Conservation (phyloP, 2,113 vertebrate genomes). For the Rynchops niger region DNA sequence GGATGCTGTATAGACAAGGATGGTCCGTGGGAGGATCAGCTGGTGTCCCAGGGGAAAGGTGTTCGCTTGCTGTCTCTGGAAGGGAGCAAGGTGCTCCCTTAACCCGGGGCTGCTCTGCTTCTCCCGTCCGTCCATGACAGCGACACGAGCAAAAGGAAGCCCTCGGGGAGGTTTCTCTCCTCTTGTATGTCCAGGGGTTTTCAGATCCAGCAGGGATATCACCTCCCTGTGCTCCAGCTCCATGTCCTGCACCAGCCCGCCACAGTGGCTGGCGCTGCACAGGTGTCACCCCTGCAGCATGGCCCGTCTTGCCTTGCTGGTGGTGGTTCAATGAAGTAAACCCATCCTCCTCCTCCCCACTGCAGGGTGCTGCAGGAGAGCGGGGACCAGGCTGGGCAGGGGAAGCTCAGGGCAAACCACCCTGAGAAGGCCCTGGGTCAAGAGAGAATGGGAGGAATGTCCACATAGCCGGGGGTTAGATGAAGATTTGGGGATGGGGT, state of each 20-base stretch:
- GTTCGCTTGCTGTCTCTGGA: neutral
- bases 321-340: neutral
- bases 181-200: neutral
- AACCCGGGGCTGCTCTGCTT: neutral
- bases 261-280: neutral
- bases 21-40: neutral
- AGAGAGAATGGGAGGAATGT: neutral
- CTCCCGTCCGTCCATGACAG: neutral
- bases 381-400: neutral
- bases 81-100: neutral
- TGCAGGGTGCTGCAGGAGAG: constrained; percentile 41
- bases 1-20: neutral
- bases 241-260: neutral
- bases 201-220: neutral
- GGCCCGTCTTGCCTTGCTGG: fast-evolving
- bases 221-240: fast-evolving
- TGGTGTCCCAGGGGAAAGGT: neutral
- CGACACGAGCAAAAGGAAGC: fast-evolving
- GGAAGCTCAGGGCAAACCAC: neutral
- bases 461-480: fast-evolving
- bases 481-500: neutral
- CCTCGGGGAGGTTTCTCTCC: neutral
- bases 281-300: neutral
- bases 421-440: neutral
- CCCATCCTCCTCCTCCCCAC: neutral